Evolutionary conservation across 1,140 invertebrate genomes (phyloP).

Genomic region (Drosophila asahinai): DNA sequence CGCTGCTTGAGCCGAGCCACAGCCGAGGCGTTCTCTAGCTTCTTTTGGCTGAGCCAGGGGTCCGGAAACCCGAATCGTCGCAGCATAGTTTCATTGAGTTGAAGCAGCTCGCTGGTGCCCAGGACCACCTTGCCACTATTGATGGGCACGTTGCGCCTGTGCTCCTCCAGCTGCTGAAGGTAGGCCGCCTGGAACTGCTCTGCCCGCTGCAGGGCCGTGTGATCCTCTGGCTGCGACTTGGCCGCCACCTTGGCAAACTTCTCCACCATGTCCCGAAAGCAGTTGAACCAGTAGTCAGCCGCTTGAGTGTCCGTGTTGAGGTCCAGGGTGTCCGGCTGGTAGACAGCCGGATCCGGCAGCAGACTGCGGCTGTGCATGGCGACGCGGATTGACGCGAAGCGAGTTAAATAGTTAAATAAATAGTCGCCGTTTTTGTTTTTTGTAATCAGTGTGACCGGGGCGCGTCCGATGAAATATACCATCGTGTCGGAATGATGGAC

Average conservation of each 20-base stretch:
- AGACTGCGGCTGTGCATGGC: constrained; percentile 78
- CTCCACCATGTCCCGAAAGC: constrained; percentile 93
- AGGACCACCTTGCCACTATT: constrained; percentile 87
- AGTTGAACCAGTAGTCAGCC: constrained; percentile 96
- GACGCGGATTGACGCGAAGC: constrained; percentile 37
- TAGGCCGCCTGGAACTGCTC: constrained; percentile 94
- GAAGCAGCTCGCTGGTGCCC: constrained; percentile 92
- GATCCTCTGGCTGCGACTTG: constrained; percentile 90
- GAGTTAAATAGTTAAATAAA: constrained; percentile 30
- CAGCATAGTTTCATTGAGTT: constrained; percentile 96
- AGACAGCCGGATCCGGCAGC: constrained; percentile 86
- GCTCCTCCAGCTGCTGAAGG: constrained; percentile 90
- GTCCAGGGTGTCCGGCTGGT: constrained; percentile 96
- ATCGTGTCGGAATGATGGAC: neutral
- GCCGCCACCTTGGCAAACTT: constrained; percentile 92
- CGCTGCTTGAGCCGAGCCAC: constrained; percentile 86
- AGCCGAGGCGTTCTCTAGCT: constrained; percentile 87
- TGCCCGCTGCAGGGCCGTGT: constrained; percentile 91
- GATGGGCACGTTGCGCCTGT: constrained; percentile 88
- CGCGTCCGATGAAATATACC: neutral
- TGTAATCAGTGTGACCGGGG: constrained; percentile 15
- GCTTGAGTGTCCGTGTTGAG: constrained; percentile 94
- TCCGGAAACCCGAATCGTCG: constrained; percentile 96
- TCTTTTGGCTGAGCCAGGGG: constrained; percentile 92
- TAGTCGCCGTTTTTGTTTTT: constrained; percentile 34